These are phyloP conservation scores for Drosophila sproati DNA, from an alignment of 1,140 invertebrate genomes.

Conservation along the genomic window DNA sequence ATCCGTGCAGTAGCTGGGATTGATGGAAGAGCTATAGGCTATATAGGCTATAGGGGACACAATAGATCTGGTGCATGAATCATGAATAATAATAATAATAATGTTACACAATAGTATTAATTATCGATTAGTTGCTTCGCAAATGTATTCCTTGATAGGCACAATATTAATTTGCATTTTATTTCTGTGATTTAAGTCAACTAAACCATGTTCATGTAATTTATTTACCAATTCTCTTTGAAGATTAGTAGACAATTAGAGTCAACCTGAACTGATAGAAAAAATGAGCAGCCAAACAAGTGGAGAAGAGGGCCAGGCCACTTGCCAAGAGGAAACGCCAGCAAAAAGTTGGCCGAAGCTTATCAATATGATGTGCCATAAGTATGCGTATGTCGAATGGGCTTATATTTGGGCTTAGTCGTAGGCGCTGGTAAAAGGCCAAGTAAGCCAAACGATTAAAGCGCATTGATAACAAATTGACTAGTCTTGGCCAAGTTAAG, in stretches of 20 bases:
- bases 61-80: too few relatives aligned
- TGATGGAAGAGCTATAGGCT: too few relatives aligned
- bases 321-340: slow-evolving; percentile 8
- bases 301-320: not conserved
- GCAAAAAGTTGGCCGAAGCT: slow-evolving; percentile 58
- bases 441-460: slow-evolving; percentile 62
- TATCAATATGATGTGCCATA: slow-evolving; percentile 50
- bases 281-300: slow-evolving; percentile 17
- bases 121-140: too few relatives aligned
- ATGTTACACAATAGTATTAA: too few relatives aligned
- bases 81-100: too few relatives aligned
- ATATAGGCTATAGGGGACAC: too few relatives aligned
- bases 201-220: not conserved
- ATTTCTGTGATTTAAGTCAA: not conserved
- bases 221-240: not conserved
- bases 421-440: slow-evolving; percentile 52
- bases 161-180: too few relatives aligned
- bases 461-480: slow-evolving; percentile 61
- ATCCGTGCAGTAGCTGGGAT: too few relatives aligned
- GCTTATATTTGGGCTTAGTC: slow-evolving; percentile 51
- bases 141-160: too few relatives aligned
- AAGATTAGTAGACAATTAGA: not conserved
- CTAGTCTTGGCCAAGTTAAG: slow-evolving; percentile 56
- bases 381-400: slow-evolving; percentile 60
- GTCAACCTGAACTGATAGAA: slow-evolving; percentile 7